Percentiles rank a stretch among this genome's conserved stretches.
Conservation (phyloP, 2,797 vertebrate species). For the Dipus sagitta region DNA sequence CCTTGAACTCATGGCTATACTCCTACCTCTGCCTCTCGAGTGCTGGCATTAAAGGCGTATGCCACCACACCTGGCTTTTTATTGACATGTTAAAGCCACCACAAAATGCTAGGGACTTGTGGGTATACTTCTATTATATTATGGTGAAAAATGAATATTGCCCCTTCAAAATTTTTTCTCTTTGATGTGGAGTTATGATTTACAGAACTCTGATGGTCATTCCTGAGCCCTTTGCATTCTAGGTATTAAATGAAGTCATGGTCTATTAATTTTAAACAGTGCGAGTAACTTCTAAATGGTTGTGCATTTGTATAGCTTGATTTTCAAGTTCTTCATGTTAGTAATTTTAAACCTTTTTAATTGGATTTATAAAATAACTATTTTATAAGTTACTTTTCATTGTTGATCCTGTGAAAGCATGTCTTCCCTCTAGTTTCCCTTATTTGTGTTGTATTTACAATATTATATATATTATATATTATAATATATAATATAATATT, state of each 20-base stretch:
- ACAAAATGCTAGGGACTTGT: neutral
- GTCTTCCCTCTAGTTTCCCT: neutral
- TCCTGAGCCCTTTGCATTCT: constrained; percentile 5
- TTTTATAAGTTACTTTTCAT: constrained; percentile 39
- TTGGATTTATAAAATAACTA: constrained; percentile 25
- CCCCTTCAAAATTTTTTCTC: constrained; percentile 6
- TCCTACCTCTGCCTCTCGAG: too few species aligned
- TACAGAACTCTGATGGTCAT: neutral
- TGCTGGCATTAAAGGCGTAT: too few species aligned
- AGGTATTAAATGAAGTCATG: constrained; percentile 10
- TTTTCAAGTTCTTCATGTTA: constrained; percentile 47
- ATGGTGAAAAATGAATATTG: constrained; percentile 26
- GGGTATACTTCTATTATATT: neutral
- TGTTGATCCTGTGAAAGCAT: neutral
- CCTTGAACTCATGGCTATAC: too few species aligned
- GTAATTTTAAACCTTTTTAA: neutral
- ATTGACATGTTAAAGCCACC: constrained; percentile 27
- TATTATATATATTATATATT: too few species aligned
- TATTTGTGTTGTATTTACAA: neutral
- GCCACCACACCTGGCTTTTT: neutral
- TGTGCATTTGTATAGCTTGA: neutral
- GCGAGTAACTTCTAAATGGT: neutral
- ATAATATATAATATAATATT: too few species aligned
- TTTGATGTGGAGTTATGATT: constrained; percentile 23
- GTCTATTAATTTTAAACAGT: constrained; percentile 13